Base-by-base conservation (phyloP, 1,140 invertebrate genomes). In the Pomacea maculata region DNA sequence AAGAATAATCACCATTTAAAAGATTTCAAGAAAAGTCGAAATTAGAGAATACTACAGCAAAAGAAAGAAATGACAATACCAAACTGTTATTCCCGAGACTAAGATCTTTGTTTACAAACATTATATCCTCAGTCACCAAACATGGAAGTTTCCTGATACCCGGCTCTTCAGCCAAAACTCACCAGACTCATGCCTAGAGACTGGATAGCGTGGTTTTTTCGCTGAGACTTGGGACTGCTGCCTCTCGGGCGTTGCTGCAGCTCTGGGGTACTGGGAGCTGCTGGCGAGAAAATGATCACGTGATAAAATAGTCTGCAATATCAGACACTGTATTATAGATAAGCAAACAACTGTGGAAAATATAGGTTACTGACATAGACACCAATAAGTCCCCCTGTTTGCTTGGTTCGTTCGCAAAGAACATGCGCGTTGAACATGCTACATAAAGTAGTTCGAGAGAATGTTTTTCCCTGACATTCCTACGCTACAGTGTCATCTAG, bases 231-330 rank as follows among this genome's bases (percentile, higher is more conserved):
- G 14, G 85, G 85, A 67, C 85, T 86, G 70, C 76, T 34, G 14
- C 34, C 75, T 29, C 81, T 81, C 29, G 79, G 82, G 15, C 81
- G 52, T 34, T 83, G 85, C 63, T 85, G 84, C 21, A 84, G 70
- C 71, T 89, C 87, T 8, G 88, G 87, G 2, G 87, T 89, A n/a
- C 84, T 85, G 57, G 88, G 86, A 61, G 85, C 88, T 87, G 79
- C 14, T 82, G 83, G 78, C 63, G 54, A 54, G 75, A 80, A 64
- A 78, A 68, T 34, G 68, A 10, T 25, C 17, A 57, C 8, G 45
- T 75, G 11, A 25, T 71, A 34, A 25, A 71, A 65, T 19, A 65
- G 64, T 65, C n/a, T 65, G 2, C 64, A 65, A 65, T 2, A n/a
- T 65, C 64, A 17, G 17, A 7, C 7, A 7, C 64, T 3, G 7